A percentile compares a stretch with the other conserved stretches of the same genome.
Conservation (phyloP, 2,113 vertebrate species). For the Holacanthus passer region DNA sequence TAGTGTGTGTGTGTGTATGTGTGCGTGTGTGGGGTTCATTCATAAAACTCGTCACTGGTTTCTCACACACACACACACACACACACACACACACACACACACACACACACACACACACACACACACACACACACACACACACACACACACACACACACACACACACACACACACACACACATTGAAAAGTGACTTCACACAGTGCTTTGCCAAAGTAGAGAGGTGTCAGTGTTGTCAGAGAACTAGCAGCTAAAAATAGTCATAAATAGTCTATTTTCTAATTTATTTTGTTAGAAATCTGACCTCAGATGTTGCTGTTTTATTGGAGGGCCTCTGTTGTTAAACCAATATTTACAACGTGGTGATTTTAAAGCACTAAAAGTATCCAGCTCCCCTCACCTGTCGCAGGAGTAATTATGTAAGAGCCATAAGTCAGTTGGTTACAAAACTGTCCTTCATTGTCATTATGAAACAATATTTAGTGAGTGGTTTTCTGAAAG, state of each 20-base stretch:
- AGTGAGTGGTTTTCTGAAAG: background rate
- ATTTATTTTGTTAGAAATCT: background rate
- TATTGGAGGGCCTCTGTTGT: conserved; percentile 22
- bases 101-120: background rate
- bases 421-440: conserved; percentile 16
- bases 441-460: conserved; percentile 27
- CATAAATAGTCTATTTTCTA: background rate
- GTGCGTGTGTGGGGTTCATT: conserved; percentile 22
- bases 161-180: conserved; percentile 1
- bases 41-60: conserved; percentile 21
- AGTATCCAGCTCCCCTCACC: conserved; percentile 16
- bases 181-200: conserved; percentile 12
- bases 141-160: conserved; percentile 12
- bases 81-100: too few relatives aligned
- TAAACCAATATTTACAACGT: conserved; percentile 48
- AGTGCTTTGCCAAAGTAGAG: background rate
- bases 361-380: conserved; percentile 36
- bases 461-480: conserved; percentile 16
- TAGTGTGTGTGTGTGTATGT: conserved; percentile 4
- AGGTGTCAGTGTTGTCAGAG: background rate
- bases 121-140: conserved; percentile 4
- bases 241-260: conserved; percentile 3
- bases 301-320: conserved; percentile 5
- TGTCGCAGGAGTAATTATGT: conserved; percentile 35
- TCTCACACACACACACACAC: background rate